Percentiles rank a stretch among this genome's conserved stretches.
phyloP scores from a whole-genome alignment of 2,113 vertebrate species.

The Urocynchramus pylzowi region DNA sequence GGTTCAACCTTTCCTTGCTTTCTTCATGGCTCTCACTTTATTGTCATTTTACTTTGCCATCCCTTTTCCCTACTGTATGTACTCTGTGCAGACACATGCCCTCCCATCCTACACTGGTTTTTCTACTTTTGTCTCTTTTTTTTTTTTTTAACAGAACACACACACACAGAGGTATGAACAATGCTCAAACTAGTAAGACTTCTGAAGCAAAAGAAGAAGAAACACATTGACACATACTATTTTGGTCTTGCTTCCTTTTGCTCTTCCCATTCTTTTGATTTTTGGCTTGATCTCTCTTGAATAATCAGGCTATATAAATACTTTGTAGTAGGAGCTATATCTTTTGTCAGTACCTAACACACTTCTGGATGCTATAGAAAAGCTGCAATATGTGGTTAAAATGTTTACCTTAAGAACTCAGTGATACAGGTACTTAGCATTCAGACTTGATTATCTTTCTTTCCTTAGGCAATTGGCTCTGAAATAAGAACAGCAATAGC shows the following conservation, averaged over 20 bases:
- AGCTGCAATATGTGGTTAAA: not conserved
- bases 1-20: not conserved
- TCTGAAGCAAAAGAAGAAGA: not conserved
- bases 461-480: not conserved
- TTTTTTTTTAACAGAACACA: not conserved
- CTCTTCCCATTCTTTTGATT: not conserved
- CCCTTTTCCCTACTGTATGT: not conserved
- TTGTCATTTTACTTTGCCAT: not conserved
- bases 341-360: not conserved
- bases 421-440: not conserved
- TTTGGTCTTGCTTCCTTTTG: not conserved
- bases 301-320: not conserved
- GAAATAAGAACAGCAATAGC: not conserved
- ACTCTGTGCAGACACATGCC: not conserved
- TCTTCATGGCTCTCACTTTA: not conserved
- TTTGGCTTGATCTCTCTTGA: not conserved
- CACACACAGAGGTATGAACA: not conserved
- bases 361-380: not conserved
- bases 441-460: not conserved
- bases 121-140: not conserved
- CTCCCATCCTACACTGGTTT: not conserved
- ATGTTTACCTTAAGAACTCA: not conserved
- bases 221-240: not conserved
- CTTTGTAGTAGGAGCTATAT: not conserved
- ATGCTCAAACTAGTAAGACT: not conserved